These are phyloP conservation scores for Hypomecis atomaria DNA, from an alignment of 2,888 invertebrate genomes.

Conservation along the genomic window DNA sequence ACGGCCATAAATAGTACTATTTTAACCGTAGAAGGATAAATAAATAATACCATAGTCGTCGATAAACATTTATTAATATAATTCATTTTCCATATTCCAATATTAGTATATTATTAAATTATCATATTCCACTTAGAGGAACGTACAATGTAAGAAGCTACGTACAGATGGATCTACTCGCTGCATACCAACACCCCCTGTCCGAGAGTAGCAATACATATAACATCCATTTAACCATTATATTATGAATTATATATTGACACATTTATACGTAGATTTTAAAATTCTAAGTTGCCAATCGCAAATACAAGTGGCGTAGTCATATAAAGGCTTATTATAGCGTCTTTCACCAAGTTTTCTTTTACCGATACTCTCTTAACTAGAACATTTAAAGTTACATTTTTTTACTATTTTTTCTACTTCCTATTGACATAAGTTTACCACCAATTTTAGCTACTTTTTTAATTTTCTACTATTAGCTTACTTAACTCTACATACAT, in stretches of 20 bases:
- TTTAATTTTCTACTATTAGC: slow-evolving; percentile 70
- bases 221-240: slow-evolving; percentile 46
- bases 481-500: slow-evolving; percentile 84
- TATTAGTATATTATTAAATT: slow-evolving; percentile 72
- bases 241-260: slow-evolving; percentile 68
- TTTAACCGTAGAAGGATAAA: background rate
- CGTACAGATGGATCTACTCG: slow-evolving; percentile 78
- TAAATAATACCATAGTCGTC: slow-evolving; percentile 57
- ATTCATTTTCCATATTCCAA: slow-evolving; percentile 81
- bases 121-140: slow-evolving; percentile 69
- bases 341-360: slow-evolving; percentile 83
- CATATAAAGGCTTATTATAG: slow-evolving; percentile 81
- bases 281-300: slow-evolving; percentile 82
- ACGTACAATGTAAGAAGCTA: slow-evolving; percentile 78
- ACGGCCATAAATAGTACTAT: too few species aligned
- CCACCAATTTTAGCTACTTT: slow-evolving; percentile 78
- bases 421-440: slow-evolving; percentile 83
- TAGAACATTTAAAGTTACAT: slow-evolving; percentile 80
- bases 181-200: slow-evolving; percentile 78
- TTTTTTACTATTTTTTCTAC: slow-evolving; percentile 76
- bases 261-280: slow-evolving; percentile 69
- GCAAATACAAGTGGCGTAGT: slow-evolving; percentile 73
- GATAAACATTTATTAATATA: slow-evolving; percentile 85
- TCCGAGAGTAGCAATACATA: slow-evolving; percentile 70
- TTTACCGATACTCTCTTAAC: slow-evolving; percentile 77